Evolutionary conservation across 92 coral and sea anemone species (phyloP), one percentile per base, ranked within the genome.

Genomic region (Galaxea fascicularis): DNA sequence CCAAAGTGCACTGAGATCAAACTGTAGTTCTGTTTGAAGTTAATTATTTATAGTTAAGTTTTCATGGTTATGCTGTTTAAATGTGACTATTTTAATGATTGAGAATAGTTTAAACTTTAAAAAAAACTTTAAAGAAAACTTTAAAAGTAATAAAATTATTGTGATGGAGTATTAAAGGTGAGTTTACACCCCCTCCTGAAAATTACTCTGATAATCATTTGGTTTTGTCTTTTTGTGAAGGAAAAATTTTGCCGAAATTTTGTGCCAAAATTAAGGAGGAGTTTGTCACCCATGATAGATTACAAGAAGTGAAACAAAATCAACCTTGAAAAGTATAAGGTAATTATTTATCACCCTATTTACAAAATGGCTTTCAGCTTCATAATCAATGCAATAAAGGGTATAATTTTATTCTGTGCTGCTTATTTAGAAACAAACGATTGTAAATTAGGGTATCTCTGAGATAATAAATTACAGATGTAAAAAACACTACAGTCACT

Each of bases 301-400:
- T 64, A 22, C 69, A 64, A 64, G 21, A 64, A 64, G 69, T 64
- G 69, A 64, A 64, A 64, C 69, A 64, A 64, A 64, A 64, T 21
- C 25, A 12, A 24, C 69, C 69, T 64, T 64, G 69, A 64, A 64
- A 16, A 24, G 69, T 64, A 64, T 31, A 21, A 64, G 31, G 69
- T 64, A 9, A 21, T 64, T 22, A 16, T 21, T 64, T n/a, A n/a
- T n/a, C n/a, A n/a, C n/a, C n/a, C n/a, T 54, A 24, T 64, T 64
- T 26, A 64, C 31, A 16, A 64, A 64, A 60, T 60, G 67, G 67
- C 67, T 60, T 60, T 60, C 67, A 60, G 67, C 67, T 60, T 17
- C 20, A 60, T 24, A 17, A 18, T 60, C 22, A 60, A 22, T 60
- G 67, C 21, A 11, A 60, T 4, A 17, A 4, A 60, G 26, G 27